These are phyloP conservation scores for Crotalus horridus DNA, from an alignment of 2,113 vertebrate genomes.

Conservation along the genomic window DNA sequence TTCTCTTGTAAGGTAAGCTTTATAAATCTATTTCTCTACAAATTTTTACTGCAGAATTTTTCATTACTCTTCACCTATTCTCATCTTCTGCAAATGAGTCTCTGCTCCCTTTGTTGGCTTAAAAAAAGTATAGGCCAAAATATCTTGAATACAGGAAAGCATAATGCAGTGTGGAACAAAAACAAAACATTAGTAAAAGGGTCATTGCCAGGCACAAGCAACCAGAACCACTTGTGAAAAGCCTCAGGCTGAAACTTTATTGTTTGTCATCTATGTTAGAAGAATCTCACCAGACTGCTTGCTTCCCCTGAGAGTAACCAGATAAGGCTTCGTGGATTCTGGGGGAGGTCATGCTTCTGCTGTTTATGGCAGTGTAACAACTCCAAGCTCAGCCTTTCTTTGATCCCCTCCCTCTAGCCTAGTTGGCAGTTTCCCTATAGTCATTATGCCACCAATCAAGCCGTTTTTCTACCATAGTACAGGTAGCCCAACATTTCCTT, in stretches of 20 bases:
- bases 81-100: not conserved
- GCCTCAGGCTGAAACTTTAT: not conserved
- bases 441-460: not conserved
- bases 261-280: not conserved
- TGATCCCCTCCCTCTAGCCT: not conserved
- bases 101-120: not conserved
- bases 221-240: not conserved
- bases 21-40: not conserved
- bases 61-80: not conserved
- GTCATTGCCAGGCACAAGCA: not conserved
- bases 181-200: not conserved
- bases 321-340: not conserved
- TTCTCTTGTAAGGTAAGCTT: slow-evolving; percentile 91
- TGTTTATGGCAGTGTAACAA: not conserved
- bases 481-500: not conserved
- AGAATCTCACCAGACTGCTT: not conserved
- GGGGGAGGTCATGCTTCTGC: not conserved
- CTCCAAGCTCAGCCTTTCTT: not conserved
- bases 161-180: not conserved
- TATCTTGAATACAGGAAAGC: not conserved
- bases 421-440: not conserved
- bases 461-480: not conserved
- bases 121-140: not conserved
- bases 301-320: not conserved
- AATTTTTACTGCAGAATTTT: not conserved